phyloP scores from a whole-genome alignment of 2,888 invertebrate species.

The Mesoligia furuncula region DNA sequence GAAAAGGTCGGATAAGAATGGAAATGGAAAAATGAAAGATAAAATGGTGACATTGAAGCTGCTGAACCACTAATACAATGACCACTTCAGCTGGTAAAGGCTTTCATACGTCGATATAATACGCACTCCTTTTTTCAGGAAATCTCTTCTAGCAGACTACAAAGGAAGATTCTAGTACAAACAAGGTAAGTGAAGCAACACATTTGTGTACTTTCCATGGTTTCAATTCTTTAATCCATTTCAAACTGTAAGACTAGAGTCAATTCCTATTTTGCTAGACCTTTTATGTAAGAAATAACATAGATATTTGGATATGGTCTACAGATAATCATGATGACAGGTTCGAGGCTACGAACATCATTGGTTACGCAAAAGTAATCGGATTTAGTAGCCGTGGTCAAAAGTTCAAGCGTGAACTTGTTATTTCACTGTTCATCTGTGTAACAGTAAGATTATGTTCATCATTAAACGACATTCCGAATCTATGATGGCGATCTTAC shows the following conservation, averaged over 20 bases:
- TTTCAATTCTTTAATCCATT: neutral
- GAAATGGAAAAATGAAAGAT: too few species aligned
- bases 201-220: neutral
- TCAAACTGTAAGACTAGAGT: too few species aligned
- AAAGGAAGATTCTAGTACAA: neutral
- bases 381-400: slow-evolving; percentile 49
- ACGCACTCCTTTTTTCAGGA: too few species aligned
- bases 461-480: neutral
- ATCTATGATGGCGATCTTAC: neutral
- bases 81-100: too few species aligned
- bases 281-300: slow-evolving; percentile 14
- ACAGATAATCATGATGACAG: slow-evolving; percentile 17
- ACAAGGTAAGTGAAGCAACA: neutral
- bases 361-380: slow-evolving; percentile 49
- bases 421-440: slow-evolving; percentile 48
- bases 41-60: too few species aligned
- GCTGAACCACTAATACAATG: too few species aligned
- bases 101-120: too few species aligned
- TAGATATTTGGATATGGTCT: slow-evolving; percentile 21
- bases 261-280: neutral
- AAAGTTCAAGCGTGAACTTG: slow-evolving; percentile 55
- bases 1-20: too few species aligned
- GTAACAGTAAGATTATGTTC: slow-evolving; percentile 15
- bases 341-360: slow-evolving; percentile 21
- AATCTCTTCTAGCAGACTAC: neutral